Evolutionary conservation across 2,888 invertebrate species (phyloP), one percentile per base, ranked within the genome.

Genomic region (Smittia sp.): DNA sequence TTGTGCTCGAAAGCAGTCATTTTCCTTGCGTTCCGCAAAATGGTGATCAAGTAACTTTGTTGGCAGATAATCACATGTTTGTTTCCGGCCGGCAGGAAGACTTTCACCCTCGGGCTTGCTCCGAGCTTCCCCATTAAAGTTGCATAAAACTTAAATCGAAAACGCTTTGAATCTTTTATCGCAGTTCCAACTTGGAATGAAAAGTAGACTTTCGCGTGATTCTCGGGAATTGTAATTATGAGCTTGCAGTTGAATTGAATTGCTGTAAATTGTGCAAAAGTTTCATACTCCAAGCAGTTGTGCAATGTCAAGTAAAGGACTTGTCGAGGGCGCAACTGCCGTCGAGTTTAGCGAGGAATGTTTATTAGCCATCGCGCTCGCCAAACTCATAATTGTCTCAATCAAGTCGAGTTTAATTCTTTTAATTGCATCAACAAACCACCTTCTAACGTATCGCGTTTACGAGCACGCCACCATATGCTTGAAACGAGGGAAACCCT

Each of bases 231-330:
- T 3, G 15, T 46, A 46, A 46, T 46, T 46, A 46, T 46, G 15
- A 46, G 15, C 11, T 46, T 32, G 32, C 9, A 13, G 46, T 46
- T 13, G 46, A 46, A 46, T 15, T 46, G 13, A 46, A 46, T 46
- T 15, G 46, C 46, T 15, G 46, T 46, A 46, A 46, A 46, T 46
- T 46, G 46, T 46, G 46, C 46, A 46, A 11, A 46, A n/a, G 46
- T 11, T 46, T n/a, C 46, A 46, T n/a, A 15, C n/a, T 32, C n/a
- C 46, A 46, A 15, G 46, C 15, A 46, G 15, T 46, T 46, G 46
- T 46, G 58, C 20, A 24, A 58, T 22, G 58, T 58, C 58, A 58
- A 58, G 7, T 24, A 58, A 58, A 58, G 58, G 58, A 58, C 58
- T 15, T 58, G 2, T 13, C 24, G 4, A 3, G 2, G 4, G 18